Base-by-base conservation (phyloP, 1,140 invertebrate species). In the Diorhabda elongata region DNA sequence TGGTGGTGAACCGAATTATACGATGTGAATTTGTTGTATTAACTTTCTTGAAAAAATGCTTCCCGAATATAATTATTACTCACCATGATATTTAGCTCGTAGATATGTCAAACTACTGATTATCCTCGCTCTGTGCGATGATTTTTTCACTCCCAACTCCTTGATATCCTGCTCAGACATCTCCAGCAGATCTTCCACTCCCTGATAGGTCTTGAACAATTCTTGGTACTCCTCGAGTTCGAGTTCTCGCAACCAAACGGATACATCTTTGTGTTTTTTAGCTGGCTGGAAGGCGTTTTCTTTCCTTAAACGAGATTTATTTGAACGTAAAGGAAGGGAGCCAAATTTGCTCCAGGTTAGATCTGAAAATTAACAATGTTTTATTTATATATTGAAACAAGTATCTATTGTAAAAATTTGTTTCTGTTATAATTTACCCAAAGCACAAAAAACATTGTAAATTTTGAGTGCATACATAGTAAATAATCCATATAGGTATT, bases 21-120 rank as follows among this genome's bases (percentile, higher is more conserved):
- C 26, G 26, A 26, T 26, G 26, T 26, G 1, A 26, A 26, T 26
- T 26, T 1, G 0, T 0, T 26, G 26, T 1, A 1, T 26, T 26
- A 26, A 26, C 26, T 26, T 26, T 26, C 26, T 26, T 26, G 26
- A 26, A 26, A 26, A 26, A 26, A 26, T 26, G 26, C 26, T 26
- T 26, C 26, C 1, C 26, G 26, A 59, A 41, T 2, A 59, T n/a
- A 60, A n/a, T 11, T 2, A 60, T 3, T 60, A 11, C 64, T 74
- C 58, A 79, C 77, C 77, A 72, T 84, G 77, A 73, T 86, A 86
- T 79, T 89, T 89, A 4, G 85, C 84, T 58, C 84, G 82, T 2
- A 90, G 81, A 3, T 85, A 82, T 2, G 87, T 80, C n/a, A 91
- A 78, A 77, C 87, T 90, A 56, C 87, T 85, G 8, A 88, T 82